Base-by-base conservation (phyloP, 2,113 vertebrate species). In the Struthidea cinerea region DNA sequence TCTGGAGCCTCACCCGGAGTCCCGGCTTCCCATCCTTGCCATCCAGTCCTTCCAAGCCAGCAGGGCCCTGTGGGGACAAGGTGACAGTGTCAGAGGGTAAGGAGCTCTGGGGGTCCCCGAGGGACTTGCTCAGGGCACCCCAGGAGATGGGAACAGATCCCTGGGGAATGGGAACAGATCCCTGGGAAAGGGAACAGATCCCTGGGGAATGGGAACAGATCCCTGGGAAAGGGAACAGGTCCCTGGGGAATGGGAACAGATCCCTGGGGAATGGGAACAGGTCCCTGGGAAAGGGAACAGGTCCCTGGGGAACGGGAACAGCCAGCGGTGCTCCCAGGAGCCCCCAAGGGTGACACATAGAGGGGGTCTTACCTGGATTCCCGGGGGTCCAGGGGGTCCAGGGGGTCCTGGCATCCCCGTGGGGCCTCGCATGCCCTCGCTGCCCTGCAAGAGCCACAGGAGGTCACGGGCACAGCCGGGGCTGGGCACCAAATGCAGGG, bases 21-120 rank as follows among this genome's bases (percentile, higher is more conserved):
- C 99, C 99, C 6, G 99, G 98, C 78, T 99, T 99, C 41, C 99
- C 99, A 0, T 99, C 98, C 97, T 99, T 99, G 70, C 99, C 99
- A 1, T 99, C 99, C 55, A 99, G 92, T 53, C 99, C 99, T 20
- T 99, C 99, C 88, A 99, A 94, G 24, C 99, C 99, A 9, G 98
- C 98, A 0, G 99, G 98, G 7, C 99, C 99, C 99, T 99, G 94
- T 0, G 8, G 91, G 46, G 73, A 61, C 52, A 59, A 76, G 28
- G 68, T 4, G 76, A 39, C 85, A 87, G 27, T 65, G 65, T 68
- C 61, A 27, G 41, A 12, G 74, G 20, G 23, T 2, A 3, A 24
- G 50, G 56, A 10, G 32, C 4, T 18, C 39, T 20, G 52, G 19
- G 42, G 35, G 19, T 9, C 46, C 44, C 33, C 0, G 0, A 52